Percentiles rank a stretch among this genome's conserved stretches.
phyloP scores from a whole-genome alignment of 2,113 vertebrate species.

The Aspiorhynchus laticeps region DNA sequence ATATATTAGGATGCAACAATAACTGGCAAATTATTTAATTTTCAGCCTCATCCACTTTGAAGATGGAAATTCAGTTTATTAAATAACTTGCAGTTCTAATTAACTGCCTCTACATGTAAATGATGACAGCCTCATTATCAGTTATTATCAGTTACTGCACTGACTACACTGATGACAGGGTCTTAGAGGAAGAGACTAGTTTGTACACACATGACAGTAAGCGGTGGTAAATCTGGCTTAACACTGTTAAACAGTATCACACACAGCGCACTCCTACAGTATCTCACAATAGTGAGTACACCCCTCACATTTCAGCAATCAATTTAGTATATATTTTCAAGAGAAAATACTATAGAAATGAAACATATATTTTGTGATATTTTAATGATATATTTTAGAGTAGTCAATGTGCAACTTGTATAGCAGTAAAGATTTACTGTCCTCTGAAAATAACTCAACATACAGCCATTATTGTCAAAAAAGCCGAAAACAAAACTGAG shows the following conservation, averaged over 20 bases:
- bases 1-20: neutral
- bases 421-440: too few species aligned
- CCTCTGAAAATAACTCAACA: too few species aligned
- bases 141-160: neutral
- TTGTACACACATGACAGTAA: neutral
- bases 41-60: constrained; percentile 12
- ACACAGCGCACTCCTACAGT: neutral
- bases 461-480: too few species aligned
- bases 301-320: too few species aligned
- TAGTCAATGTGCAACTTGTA: too few species aligned
- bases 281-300: too few species aligned
- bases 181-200: constrained; percentile 9
- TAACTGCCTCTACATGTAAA: constrained; percentile 24
- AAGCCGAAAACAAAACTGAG: too few species aligned
- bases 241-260: neutral
- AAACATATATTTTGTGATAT: too few species aligned
- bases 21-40: constrained; percentile 34
- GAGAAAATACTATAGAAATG: too few species aligned
- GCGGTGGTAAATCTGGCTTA: constrained; percentile 11
- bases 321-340: too few species aligned
- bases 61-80: constrained; percentile 11
- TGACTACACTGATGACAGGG: constrained; percentile 25
- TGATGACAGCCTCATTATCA: constrained; percentile 14
- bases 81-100: constrained; percentile 24
- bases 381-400: too few species aligned